phyloP scores from a whole-genome alignment of 2,888 invertebrate genomes.

The Agrochola circellaris region DNA sequence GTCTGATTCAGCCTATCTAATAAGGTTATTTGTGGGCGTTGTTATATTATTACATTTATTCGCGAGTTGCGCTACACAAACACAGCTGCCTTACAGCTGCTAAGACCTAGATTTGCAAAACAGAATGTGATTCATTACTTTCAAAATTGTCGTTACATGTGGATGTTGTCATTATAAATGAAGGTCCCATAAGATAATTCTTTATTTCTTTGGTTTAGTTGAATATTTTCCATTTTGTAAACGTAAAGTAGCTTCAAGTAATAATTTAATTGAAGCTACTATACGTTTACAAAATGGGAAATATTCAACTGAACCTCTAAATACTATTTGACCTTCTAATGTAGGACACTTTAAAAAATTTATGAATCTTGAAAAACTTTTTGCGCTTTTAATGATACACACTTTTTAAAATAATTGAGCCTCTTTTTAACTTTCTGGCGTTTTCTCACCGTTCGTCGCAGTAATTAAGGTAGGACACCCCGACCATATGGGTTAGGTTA shows the following conservation, averaged over 20 bases:
- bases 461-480: no score
- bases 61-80: constrained; percentile 26
- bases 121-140: constrained; percentile 47
- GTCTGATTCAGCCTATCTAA: not conserved
- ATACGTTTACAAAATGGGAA: not conserved
- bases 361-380: no score
- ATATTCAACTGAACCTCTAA: not conserved
- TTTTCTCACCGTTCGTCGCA: no score
- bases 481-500: no score
- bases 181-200: not conserved
- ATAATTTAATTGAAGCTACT: not conserved
- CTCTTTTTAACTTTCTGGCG: no score
- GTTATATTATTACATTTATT: constrained; percentile 17
- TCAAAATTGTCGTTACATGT: constrained; percentile 14
- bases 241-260: no score
- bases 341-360: no score
- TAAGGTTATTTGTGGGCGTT: constrained; percentile 23
- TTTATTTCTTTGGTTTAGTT: no score
- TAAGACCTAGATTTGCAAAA: constrained; percentile 44
- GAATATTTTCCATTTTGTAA: no score
- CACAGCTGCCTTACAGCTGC: constrained; percentile 48
- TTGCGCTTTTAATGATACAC: no score
- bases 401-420: no score
- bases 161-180: constrained; percentile 8
- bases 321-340: not conserved